These are phyloP conservation scores for Rhodeus uyekii DNA, from an alignment of 2,797 vertebrate genomes.

Conservation along the genomic window DNA sequence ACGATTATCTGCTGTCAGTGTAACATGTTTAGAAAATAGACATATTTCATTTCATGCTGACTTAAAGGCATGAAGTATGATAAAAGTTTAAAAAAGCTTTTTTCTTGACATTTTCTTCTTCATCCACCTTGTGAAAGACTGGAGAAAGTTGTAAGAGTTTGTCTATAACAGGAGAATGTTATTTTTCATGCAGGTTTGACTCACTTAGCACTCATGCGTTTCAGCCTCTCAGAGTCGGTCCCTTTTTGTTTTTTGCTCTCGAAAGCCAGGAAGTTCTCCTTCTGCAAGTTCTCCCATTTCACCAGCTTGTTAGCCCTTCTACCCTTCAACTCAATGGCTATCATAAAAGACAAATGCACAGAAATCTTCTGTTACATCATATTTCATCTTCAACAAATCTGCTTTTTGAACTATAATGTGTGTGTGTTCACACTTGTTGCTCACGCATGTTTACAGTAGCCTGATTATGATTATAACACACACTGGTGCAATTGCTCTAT, in stretches of 20 bases:
- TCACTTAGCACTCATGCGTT: conserved; percentile 86
- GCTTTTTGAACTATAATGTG: not conserved
- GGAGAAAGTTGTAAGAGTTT: not conserved
- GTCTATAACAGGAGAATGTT: not conserved
- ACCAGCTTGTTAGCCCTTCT: conserved; percentile 74
- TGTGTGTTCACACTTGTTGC: not conserved
- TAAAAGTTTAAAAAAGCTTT: too few relatives aligned
- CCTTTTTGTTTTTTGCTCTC: conserved; percentile 79
- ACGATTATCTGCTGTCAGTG: too few relatives aligned
- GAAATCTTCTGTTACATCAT: not conserved
- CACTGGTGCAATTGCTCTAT: too few relatives aligned
- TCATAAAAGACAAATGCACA: not conserved
- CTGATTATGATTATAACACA: too few relatives aligned
- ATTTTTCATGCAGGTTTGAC: conserved; percentile 1
- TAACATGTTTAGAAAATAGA: too few relatives aligned
- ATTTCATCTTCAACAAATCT: not conserved
- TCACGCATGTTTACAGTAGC: not conserved
- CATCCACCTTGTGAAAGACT: not conserved
- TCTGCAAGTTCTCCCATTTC: conserved; percentile 89
- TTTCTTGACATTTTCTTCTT: not conserved
- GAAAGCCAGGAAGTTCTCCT: conserved; percentile 82
- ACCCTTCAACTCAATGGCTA: conserved; percentile 74
- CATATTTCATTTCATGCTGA: too few relatives aligned
- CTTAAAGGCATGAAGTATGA: too few relatives aligned
- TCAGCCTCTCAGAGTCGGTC: conserved; percentile 84